phyloP scores from a whole-genome alignment of 2,888 invertebrate genomes.

The Spatulosminthurus flaviceps region DNA sequence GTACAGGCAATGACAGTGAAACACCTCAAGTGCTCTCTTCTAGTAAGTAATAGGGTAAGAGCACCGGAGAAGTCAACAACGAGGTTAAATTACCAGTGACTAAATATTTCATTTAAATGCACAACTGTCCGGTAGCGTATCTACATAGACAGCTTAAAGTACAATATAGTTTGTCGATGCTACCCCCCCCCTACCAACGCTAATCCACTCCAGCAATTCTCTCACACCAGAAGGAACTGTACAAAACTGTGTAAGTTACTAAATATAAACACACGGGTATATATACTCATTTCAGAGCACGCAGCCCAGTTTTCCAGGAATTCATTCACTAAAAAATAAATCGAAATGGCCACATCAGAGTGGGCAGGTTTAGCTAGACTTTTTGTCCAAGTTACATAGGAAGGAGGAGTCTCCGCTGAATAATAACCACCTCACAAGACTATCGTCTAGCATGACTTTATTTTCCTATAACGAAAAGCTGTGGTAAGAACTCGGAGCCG shows the following conservation, averaged over 20 bases:
- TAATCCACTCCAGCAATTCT: too few relatives aligned
- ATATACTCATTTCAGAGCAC: background rate
- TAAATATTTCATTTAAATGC: constrained; percentile 7
- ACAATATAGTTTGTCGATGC: too few relatives aligned
- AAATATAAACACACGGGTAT: background rate
- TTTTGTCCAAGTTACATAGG: background rate
- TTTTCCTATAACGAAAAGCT: background rate
- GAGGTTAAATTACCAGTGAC: constrained; percentile 21
- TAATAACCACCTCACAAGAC: constrained; percentile 4
- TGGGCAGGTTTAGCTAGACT: constrained; percentile 12
- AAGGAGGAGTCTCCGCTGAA: background rate
- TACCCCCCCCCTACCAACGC: too few relatives aligned
- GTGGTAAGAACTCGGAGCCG: background rate
- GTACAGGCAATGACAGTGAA: constrained; percentile 12
- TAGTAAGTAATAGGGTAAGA: background rate
- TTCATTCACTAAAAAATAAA: constrained; percentile 32
- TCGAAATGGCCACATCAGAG: constrained; percentile 9
- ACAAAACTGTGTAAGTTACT: background rate
- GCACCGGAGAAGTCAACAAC: background rate
- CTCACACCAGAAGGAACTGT: too few relatives aligned
- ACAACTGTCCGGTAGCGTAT: background rate
- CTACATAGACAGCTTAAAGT: too few relatives aligned
- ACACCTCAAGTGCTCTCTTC: background rate
- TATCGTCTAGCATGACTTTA: background rate
- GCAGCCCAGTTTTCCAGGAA: constrained; percentile 2